Evolutionary conservation across 1,140 invertebrate species (phyloP), one percentile per base, ranked within the genome.

Genomic region (Drosophila burlai): DNA sequence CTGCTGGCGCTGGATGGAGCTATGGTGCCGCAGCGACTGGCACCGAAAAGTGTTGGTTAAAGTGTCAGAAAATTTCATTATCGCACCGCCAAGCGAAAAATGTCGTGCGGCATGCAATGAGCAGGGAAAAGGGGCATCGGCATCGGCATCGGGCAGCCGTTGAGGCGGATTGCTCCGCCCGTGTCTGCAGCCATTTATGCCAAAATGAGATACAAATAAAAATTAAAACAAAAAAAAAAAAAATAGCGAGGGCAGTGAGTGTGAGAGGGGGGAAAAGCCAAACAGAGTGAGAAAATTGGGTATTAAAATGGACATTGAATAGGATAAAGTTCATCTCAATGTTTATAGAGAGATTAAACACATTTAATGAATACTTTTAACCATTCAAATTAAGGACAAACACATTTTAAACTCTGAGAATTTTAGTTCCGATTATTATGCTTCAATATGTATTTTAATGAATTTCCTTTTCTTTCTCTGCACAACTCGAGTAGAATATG

Each of bases 21-120:
- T 29, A 45, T 67, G 40, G 66, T 65, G 75, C 63, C 46, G 73
- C 62, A 67, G 72, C 74, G 77, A 81, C 83, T 65, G 80, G 71
- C 84, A 79, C 52, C 76, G 43, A 73, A 86, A 87, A 89, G 85
- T 89, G 84, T 87, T 87, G 84, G 84, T 89, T 89, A 87, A 87
- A 89, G 84, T 87, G 84, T 87, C 84, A 87, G 84, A 87, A 87
- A 84, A 84, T 81, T 87, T 87, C 83, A 89, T 87, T 87, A 87
- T 89, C 84, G 80, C 83, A 74, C 80, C 81, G 73, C 71, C 49
- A 75, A 76, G 84, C 81, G 66, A 84, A 87, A 87, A 89, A 87
- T 87, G 84, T 87, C 84, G 84, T 87, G 84, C 84, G 81, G 85
- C 84, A 89, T 89, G 84, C 84, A 84, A 89, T 80, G 43, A 55